Percentiles rank a stretch among this genome's conserved stretches.
Evolutionary conservation across 2,113 vertebrate genomes (phyloP).

Genomic region (Todiramphus saurophagus): DNA sequence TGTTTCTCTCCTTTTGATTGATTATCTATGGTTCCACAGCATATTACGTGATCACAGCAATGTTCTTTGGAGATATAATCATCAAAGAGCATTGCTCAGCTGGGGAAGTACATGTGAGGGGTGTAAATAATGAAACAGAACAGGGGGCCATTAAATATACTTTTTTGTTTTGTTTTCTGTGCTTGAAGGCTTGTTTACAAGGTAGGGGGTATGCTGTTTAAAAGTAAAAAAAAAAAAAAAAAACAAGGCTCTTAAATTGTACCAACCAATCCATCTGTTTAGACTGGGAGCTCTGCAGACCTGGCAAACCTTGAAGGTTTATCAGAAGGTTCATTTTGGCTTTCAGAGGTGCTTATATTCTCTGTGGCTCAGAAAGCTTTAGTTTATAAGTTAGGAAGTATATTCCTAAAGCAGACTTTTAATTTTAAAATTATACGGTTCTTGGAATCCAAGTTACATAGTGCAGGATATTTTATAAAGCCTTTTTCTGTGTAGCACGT

Average conservation of each 20-base stretch:
- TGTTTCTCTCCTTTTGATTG: slow-evolving; percentile 76
- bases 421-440: background rate
- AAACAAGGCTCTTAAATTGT: background rate
- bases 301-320: slow-evolving; percentile 44
- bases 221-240: background rate
- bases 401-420: slow-evolving; percentile 7
- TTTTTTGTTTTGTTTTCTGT: slow-evolving; percentile 71
- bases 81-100: slow-evolving; percentile 77
- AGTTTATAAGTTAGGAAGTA: background rate
- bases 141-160: slow-evolving; percentile 72
- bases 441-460: background rate
- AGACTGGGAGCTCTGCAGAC: background rate
- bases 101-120: slow-evolving; percentile 62
- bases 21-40: slow-evolving; percentile 77
- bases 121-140: slow-evolving; percentile 79
- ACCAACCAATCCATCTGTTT: slow-evolving; percentile 33
- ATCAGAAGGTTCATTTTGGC: background rate
- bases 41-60: slow-evolving; percentile 73
- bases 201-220: slow-evolving; percentile 58
- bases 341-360: background rate
- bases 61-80: slow-evolving; percentile 78
- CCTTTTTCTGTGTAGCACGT: background rate
- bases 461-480: background rate
- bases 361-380: background rate
- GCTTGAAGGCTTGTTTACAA: slow-evolving; percentile 71